phyloP scores from a whole-genome alignment of 2,797 vertebrate genomes.

The Poeciliopsis gracilis region DNA sequence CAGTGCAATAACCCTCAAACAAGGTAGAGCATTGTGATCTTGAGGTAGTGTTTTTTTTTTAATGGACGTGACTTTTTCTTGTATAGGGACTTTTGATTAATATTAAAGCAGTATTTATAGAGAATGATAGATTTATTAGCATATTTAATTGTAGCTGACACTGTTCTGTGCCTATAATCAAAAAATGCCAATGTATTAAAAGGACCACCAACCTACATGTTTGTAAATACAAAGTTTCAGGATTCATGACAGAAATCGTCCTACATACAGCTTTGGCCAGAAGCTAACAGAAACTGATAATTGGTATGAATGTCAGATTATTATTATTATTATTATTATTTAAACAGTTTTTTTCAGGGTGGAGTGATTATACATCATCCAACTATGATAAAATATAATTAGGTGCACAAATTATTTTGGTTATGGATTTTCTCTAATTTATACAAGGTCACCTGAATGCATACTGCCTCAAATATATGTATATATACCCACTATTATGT shows the following conservation, averaged over 20 bases:
- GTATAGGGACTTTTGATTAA: conserved; percentile 25
- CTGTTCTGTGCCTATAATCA: conserved; percentile 50
- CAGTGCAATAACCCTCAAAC: conserved; percentile 11
- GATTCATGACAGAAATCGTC: neutral
- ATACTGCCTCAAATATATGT: neutral
- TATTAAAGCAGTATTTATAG: conserved; percentile 24
- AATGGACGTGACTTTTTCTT: conserved; percentile 7
- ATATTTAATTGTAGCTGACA: conserved; percentile 26
- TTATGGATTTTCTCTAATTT: neutral
- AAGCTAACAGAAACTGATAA: neutral
- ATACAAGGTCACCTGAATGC: neutral
- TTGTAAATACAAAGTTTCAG: conserved; percentile 5
- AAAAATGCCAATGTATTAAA: conserved; percentile 12
- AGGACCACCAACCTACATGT: neutral
- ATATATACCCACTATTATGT: neutral
- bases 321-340: neutral
- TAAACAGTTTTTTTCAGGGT: neutral
- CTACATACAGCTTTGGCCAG: neutral
- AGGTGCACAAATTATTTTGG: neutral
- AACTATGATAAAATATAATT: neutral
- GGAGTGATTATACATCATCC: neutral
- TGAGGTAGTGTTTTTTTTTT: neutral
- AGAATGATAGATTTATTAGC: conserved; percentile 18
- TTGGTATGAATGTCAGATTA: neutral
- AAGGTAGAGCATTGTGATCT: neutral